A percentile compares a stretch with the other conserved stretches of the same genome.
Evolutionary conservation across 2,113 vertebrate species (phyloP).

Genomic region (Esox niger): DNA sequence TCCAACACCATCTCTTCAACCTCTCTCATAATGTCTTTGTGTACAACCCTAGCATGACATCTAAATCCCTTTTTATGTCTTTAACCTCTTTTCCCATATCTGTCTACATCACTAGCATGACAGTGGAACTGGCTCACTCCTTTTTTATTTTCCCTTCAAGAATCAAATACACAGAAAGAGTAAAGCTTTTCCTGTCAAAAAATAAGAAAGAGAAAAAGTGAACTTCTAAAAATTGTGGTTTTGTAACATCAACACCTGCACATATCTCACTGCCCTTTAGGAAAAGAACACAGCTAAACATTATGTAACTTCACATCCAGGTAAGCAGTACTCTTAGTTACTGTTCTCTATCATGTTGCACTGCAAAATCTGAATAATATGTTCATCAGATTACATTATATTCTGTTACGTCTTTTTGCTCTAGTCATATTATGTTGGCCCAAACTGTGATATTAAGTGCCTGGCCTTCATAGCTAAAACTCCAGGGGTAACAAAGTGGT

Average conservation of each 20-base stretch:
- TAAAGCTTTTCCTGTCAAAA: not conserved
- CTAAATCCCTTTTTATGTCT: not conserved
- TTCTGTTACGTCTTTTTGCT: not conserved
- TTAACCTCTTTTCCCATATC: conserved; percentile 25
- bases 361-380: conserved; percentile 7
- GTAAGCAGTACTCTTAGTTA: not conserved
- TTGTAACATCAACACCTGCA: not conserved
- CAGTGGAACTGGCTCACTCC: conserved; percentile 5
- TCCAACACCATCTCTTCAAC: conserved; percentile 42
- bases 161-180: not conserved
- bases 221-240: not conserved
- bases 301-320: not conserved
- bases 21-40: conserved; percentile 28
- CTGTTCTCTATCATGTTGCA: not conserved
- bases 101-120: not conserved
- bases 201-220: not conserved
- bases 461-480: too few relatives aligned
- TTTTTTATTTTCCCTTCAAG: not conserved
- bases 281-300: not conserved
- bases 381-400: not conserved
- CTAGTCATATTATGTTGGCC: not conserved
- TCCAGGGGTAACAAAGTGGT: not conserved
- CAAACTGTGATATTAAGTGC: not conserved
- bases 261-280: not conserved
- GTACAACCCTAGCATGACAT: conserved; percentile 28